Percentiles rank a stretch among this genome's conserved stretches.
Evolutionary conservation across 2,888 invertebrate genomes (phyloP).

Genomic region (Neoaliturus tenellus): DNA sequence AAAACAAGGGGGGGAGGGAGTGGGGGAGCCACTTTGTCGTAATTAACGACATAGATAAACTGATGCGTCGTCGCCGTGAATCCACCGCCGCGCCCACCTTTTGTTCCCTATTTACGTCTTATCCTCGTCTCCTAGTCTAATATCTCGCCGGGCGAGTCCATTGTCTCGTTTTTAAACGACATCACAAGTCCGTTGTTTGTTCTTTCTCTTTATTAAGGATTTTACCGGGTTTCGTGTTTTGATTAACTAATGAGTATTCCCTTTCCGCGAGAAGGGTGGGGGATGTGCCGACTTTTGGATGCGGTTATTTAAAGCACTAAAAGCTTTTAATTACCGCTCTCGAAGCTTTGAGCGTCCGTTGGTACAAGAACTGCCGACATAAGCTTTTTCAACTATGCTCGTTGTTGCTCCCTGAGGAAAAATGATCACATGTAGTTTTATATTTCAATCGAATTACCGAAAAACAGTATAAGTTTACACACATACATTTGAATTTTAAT

Average conservation of each 20-base stretch:
- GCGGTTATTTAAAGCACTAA: neutral
- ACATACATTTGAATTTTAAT: too few species aligned
- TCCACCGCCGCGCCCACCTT: neutral
- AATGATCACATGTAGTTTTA: too few species aligned
- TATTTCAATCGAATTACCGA: too few species aligned
- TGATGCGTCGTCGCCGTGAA: slow-evolving; percentile 23
- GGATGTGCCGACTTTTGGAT: neutral
- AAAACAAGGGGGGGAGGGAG: slow-evolving; percentile 54
- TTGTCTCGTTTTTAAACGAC: slow-evolving; percentile 17
- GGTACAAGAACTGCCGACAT: too few species aligned
- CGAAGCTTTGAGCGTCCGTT: too few species aligned
- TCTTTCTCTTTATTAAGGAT: slow-evolving; percentile 38
- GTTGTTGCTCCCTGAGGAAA: too few species aligned
- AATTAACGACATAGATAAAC: slow-evolving; percentile 60
- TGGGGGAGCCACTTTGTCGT: slow-evolving; percentile 59
- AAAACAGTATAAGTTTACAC: too few species aligned
- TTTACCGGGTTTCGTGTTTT: slow-evolving; percentile 41
- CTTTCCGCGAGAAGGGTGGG: neutral
- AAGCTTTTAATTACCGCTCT: slow-evolving; percentile 22
- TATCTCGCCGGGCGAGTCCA: slow-evolving; percentile 2
- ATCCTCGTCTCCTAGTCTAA: slow-evolving; percentile 1
- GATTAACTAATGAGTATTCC: slow-evolving; percentile 35
- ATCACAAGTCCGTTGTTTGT: slow-evolving; percentile 30
- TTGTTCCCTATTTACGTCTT: slow-evolving; percentile 7
- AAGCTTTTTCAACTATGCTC: too few species aligned